These are phyloP conservation scores for Delia radicum DNA, from an alignment of 1,140 invertebrate genomes.

Conservation along the genomic window DNA sequence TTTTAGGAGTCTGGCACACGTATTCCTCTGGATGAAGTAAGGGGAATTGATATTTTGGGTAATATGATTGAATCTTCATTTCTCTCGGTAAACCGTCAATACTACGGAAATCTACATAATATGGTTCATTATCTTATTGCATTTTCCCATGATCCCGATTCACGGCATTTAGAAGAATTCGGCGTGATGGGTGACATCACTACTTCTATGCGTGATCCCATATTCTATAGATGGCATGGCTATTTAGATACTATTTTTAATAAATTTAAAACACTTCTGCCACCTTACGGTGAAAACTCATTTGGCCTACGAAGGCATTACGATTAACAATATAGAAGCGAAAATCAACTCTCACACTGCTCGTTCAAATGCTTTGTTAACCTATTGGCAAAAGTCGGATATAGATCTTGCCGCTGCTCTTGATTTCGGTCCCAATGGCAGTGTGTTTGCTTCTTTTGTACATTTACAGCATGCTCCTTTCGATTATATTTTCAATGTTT, in stretches of 20 bases:
- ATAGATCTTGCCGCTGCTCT: conserved; percentile 63
- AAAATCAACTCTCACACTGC: conserved; percentile 45
- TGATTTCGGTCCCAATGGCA: conserved; percentile 61
- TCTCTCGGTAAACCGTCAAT: conserved; percentile 60
- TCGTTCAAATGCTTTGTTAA: conserved; percentile 56
- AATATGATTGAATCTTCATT: conserved; percentile 65
- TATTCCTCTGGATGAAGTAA: conserved; percentile 39
- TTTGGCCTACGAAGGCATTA: conserved; percentile 50
- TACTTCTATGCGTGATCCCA: conserved; percentile 69
- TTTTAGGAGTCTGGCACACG: conserved; percentile 33
- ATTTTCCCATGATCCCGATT: conserved; percentile 66
- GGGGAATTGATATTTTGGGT: conserved; percentile 64
- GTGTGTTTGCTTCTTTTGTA: conserved; percentile 61
- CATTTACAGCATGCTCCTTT: conserved; percentile 68
- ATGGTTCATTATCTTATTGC: conserved; percentile 64
- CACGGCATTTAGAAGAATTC: conserved; percentile 62
- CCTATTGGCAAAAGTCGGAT: conserved; percentile 66
- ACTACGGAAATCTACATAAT: conserved; percentile 69
- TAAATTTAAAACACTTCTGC: conserved; percentile 64
- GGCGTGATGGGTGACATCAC: conserved; percentile 67
- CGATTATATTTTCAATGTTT: conserved; percentile 59
- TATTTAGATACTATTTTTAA: conserved; percentile 67
- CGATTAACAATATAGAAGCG: conserved; percentile 51
- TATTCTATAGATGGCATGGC: conserved; percentile 72
- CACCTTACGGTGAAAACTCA: conserved; percentile 60